Base-by-base conservation (phyloP, 2,888 invertebrate genomes). In the Apodemia mormo region DNA sequence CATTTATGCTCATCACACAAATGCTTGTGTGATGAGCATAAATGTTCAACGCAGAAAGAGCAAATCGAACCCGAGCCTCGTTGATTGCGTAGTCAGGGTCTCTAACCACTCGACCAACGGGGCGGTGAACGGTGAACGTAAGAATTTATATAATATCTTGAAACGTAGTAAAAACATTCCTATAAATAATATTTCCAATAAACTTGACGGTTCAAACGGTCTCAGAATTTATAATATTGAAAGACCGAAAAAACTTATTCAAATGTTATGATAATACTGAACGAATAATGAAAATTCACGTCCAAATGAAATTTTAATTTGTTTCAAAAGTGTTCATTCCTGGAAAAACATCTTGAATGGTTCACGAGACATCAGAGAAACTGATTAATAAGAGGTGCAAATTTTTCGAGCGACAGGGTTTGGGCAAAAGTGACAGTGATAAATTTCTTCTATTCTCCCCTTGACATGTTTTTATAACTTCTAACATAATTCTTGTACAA, bases 281-380 rank as follows among this genome's bases (percentile, higher is more conserved):
- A 61, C 6, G 14, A 30, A 61, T 33, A 7, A 30, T 61, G 14
- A 61, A 61, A 30, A 61, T 61, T 61, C 33, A 12, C 33, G 10
- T 61, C 33, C 30, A 30, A 61, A 61, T 61, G 61, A 33, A 30
- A 30, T 61, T 30, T 61, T 30, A 61, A 61, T 61, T 61, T 61
- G 33, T 61, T 0, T 14, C 10, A 33, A 30, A 61, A 61, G 5
- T 61, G 61, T 61, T 61, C 33, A 33, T 30, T 30, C 61, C 4
- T 61, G 12, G 33, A 49, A 61, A 58, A 61, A 61, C 33, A 61
- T 61, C 61, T 61, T 61, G 61, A 33, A 61, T 61, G 61, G 61
- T 61, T 61, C 61, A 14, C 33, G 30, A 58, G 61, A 33, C 30
- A 30, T 61, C 61, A 61, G 33, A 61, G 61, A 33, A 30, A 14